These are phyloP conservation scores for Odontamblyopus rebecca DNA, from an alignment of 2,797 vertebrate species.

Conservation along the genomic window DNA sequence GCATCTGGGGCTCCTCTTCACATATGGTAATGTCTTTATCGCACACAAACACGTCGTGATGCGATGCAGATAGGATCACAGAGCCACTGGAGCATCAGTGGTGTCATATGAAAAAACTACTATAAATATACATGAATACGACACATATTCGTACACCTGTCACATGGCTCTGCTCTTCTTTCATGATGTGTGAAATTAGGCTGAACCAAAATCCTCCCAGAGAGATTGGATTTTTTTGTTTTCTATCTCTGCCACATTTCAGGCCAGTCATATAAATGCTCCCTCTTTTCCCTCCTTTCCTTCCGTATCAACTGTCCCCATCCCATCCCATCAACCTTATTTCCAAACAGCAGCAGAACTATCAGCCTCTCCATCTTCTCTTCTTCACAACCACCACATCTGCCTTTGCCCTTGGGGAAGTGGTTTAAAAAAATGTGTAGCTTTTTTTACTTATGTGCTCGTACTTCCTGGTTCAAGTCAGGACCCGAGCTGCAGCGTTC, in stretches of 20 bases:
- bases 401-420: no score
- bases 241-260: neutral
- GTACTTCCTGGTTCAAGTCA: no score
- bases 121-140: neutral
- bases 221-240: neutral
- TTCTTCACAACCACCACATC: no score
- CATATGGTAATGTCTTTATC: constrained; percentile 5
- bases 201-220: neutral
- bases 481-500: no score
- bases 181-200: neutral
- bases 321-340: no score
- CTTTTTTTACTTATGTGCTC: no score
- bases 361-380: no score
- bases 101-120: neutral
- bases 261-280: neutral
- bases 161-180: neutral
- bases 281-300: no score
- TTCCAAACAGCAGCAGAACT: no score
- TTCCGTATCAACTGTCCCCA: no score
- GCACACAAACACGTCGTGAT: neutral
- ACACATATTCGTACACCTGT: neutral
- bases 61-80: neutral
- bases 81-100: neutral
- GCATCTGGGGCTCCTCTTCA: neutral
- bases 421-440: no score